Evolutionary conservation across 92 coral and sea anemone species (phyloP), one percentile per base, ranked within the genome.

Genomic region (Anthopleura xanthogrammica): DNA sequence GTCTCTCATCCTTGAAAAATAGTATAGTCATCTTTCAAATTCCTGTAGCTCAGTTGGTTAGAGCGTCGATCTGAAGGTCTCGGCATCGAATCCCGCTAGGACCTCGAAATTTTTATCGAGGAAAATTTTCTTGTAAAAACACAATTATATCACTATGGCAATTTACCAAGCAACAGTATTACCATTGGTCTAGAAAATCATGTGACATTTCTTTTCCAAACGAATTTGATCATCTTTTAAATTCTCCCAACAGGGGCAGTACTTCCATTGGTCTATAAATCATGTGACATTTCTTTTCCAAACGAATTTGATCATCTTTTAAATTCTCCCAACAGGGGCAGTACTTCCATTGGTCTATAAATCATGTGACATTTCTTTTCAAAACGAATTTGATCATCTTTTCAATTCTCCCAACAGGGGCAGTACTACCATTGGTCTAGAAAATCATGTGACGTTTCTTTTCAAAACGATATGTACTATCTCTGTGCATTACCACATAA

Each of bases 381-480:
- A 9, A 9, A 46, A 46, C 50, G 50, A 50, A 20, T 19, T 5
- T 79, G 71, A 40, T 52, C 39, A 41, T 75, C 2, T 24, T 20
- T 66, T 64, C 2, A 42, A n/a, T 66, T 64, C 52, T 81, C 60
- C 22, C 17, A 72, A 68, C 73, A 92, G 93, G 93, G 95, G 36
- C 83, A 88, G 74, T 84, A 46, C 55, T 87, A 83, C 62, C 76
- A 85, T 60, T 92, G 95, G 95, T 55, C 78, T 12, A 80, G 36
- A 86, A 46, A 2, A 1, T 66, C 85, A 16, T 93, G 97, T 55
- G 97, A 93, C 57, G 14, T 60, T 5, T 76, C 94, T 1, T 93
- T 93, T 77, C 66, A 78, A 62, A 52, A 52, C 10, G 97, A 91
- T 90, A 93, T 93, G 97, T 73, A 90, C 86, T 11, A 68, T 17